Evolutionary conservation across 2,888 invertebrate species (phyloP).

Genomic region (Apoda limacodes): DNA sequence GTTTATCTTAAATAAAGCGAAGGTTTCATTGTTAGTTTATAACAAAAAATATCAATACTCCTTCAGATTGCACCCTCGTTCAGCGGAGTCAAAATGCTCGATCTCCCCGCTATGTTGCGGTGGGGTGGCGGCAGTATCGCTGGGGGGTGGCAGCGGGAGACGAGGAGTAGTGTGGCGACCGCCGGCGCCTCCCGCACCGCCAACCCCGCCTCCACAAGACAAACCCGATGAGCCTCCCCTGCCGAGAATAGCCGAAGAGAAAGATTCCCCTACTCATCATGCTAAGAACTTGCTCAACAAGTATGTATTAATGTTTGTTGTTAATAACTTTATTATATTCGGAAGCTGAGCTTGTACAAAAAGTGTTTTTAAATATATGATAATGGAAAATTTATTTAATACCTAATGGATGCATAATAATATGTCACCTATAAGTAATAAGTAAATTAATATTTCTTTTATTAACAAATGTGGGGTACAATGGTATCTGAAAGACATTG

Average conservation of each 20-base stretch:
- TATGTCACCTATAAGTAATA: too few species aligned
- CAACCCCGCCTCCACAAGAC: slow-evolving; percentile 46
- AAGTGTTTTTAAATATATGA: too few species aligned
- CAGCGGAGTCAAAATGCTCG: slow-evolving; percentile 85
- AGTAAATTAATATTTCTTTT: too few species aligned
- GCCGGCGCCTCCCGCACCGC: slow-evolving; percentile 41
- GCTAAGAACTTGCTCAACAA: slow-evolving; percentile 38
- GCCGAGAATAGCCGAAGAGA: slow-evolving; percentile 89
- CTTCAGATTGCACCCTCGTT: slow-evolving; percentile 84
- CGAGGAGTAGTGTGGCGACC: slow-evolving; percentile 33
- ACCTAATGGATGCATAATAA: too few species aligned
- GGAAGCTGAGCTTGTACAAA: background rate
- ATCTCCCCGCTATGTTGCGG: slow-evolving; percentile 86
- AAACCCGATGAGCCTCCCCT: slow-evolving; percentile 63
- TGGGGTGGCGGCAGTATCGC: slow-evolving; percentile 29
- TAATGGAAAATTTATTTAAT: too few species aligned
- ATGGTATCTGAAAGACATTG: too few species aligned
- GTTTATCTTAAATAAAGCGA: background rate
- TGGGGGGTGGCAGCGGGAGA: slow-evolving; percentile 35
- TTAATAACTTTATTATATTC: background rate
- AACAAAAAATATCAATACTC: background rate
- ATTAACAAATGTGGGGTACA: too few species aligned
- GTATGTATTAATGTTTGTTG: slow-evolving; percentile 25
- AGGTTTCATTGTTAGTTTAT: background rate
- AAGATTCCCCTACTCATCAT: slow-evolving; percentile 81